Evolutionary conservation across 2,888 invertebrate genomes (phyloP), one percentile per base, ranked within the genome.

Genomic region (Scrobipalpa costella): DNA sequence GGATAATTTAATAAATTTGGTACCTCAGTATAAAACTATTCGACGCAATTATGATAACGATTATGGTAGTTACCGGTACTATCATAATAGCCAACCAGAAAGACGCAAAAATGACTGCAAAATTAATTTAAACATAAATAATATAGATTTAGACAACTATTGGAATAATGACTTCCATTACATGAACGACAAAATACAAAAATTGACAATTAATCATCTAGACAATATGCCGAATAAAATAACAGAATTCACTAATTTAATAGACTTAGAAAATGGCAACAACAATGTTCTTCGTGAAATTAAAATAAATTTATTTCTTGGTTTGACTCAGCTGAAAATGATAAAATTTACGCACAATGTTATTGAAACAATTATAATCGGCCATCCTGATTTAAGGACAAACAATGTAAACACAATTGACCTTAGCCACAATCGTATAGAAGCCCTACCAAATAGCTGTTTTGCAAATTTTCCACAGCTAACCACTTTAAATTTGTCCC

Each of bases 381-480:
- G 7, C 5, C 15, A 44, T 44, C 15, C 44, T 5, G 44, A 44
- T 15, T n/a, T 44, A 15, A 44, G 15, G n/a, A 15, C 44, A 21
- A 21, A 13, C n/a, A n/a, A n/a, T 11, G 55, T 55, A n/a, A 27
- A 34, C 1, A 9, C 6, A 27, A 34, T 55, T 55, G 34, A 55
- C 7, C 15, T 55, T 11, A 55, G 34, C n/a, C 27, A 55, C 33
- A 55, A 55, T 3, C n/a, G 2, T 8, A 55, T 55, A 27, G 55
- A 27, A 55, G 13, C 34, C 1, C 7, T 55, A 15, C 55, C 55
- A 8, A 55, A 55, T 7, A 34, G 8, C n/a, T 55, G 55, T 17
- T 55, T 55, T 34, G 34, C 27, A 13, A n/a, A 15, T 15, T 55
- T 55, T 55, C 15, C 55, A 34, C 55, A 27, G n/a, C 9, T 55